Conservation (phyloP, 2,888 invertebrate species). For the Pristionchus mayeri region DNA sequence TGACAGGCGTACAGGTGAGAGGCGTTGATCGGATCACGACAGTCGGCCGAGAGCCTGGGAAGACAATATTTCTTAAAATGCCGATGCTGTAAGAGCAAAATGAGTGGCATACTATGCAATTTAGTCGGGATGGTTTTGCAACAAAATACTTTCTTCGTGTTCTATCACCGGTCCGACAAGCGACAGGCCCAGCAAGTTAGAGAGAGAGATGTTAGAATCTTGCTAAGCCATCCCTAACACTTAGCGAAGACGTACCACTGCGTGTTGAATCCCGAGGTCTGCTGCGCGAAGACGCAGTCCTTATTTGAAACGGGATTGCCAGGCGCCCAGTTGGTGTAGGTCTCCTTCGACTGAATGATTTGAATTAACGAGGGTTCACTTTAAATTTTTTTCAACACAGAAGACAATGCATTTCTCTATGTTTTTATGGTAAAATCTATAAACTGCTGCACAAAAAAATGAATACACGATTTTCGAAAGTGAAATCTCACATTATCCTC, state of each 20-base stretch:
- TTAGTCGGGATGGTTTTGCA: too few species aligned
- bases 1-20: constrained; percentile 14
- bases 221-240: not conserved
- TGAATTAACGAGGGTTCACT: too few species aligned
- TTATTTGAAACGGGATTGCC: not conserved
- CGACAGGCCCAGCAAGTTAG: too few species aligned
- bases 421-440: too few species aligned
- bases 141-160: too few species aligned
- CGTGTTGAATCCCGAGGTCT: constrained; percentile 1
- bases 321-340: constrained; percentile 11
- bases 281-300: constrained; percentile 20
- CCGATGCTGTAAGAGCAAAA: too few species aligned
- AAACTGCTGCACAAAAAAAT: too few species aligned
- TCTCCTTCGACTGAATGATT: too few species aligned
- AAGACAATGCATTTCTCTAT: too few species aligned
- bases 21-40: constrained; percentile 16
- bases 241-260: not conserved
- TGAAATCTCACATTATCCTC: constrained; percentile 13
- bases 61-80: not conserved
- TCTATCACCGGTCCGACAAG: too few species aligned
- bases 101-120: not conserved
- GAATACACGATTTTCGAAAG: not conserved
- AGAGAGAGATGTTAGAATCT: not conserved
- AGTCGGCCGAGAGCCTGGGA: constrained; percentile 13
- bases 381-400: too few species aligned